phyloP scores from a whole-genome alignment of 2,797 vertebrate genomes.

The Myotis findleyi region DNA sequence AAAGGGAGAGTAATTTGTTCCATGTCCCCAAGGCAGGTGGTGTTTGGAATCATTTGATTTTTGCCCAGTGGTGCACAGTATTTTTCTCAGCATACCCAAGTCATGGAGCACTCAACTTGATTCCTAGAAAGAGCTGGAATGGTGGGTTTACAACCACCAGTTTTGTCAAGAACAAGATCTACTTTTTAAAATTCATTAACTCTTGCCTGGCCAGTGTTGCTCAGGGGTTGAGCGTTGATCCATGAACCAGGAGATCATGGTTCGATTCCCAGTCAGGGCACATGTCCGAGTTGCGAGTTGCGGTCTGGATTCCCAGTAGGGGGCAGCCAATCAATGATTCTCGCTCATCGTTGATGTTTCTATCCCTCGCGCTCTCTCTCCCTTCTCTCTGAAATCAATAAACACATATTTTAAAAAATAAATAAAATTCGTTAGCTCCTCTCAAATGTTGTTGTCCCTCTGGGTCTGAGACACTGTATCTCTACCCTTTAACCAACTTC shows the following conservation, averaged over 20 bases:
- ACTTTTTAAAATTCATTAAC: conserved; percentile 28
- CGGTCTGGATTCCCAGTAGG: no score
- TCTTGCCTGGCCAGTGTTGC: neutral
- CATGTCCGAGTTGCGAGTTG: no score
- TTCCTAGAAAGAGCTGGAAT: conserved; percentile 17
- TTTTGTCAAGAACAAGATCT: conserved; percentile 33
- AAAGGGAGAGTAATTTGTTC: neutral
- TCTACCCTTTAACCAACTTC: conserved; percentile 37
- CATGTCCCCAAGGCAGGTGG: neutral
- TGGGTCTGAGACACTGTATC: neutral
- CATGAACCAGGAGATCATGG: no score
- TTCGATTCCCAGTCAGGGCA: no score
- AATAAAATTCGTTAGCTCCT: conserved; percentile 14
- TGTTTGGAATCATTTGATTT: neutral
- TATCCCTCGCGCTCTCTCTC: no score
- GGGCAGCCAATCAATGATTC: no score
- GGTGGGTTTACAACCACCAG: neutral
- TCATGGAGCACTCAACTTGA: neutral
- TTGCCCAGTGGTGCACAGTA: neutral
- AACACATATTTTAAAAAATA: no score
- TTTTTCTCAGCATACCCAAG: neutral
- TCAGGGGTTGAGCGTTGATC: no score
- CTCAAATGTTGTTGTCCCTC: neutral
- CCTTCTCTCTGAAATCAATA: no score
- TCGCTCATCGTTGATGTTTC: no score